phyloP scores from a whole-genome alignment of 2,888 invertebrate species.

The Phaonia tiefii region DNA sequence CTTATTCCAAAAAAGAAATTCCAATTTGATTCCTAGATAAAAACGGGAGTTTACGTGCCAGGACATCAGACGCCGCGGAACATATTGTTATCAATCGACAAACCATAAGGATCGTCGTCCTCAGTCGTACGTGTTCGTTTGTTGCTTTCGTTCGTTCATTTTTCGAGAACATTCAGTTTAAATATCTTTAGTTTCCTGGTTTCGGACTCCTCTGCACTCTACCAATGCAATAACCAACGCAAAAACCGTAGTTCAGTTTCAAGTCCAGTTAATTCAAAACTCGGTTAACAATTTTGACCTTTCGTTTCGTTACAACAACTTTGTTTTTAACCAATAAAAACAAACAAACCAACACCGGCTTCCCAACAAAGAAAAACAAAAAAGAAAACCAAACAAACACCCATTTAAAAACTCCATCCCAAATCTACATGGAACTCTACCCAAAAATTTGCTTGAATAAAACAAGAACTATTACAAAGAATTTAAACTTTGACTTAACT shows the following conservation, averaged over 20 bases:
- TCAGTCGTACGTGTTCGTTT: slow-evolving; percentile 79
- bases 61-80: slow-evolving; percentile 47
- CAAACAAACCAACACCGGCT: slow-evolving; percentile 44
- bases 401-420: not conserved
- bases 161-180: slow-evolving; percentile 80
- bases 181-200: slow-evolving; percentile 70
- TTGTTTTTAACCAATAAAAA: slow-evolving; percentile 26
- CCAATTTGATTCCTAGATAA: slow-evolving; percentile 53
- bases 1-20: slow-evolving; percentile 58
- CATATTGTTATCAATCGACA: slow-evolving; percentile 70
- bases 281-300: slow-evolving; percentile 47
- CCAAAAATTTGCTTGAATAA: not conserved
- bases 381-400: not conserved
- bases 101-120: slow-evolving; percentile 71
- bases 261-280: slow-evolving; percentile 69
- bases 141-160: slow-evolving; percentile 79
- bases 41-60: slow-evolving; percentile 55
- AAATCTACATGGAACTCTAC: not conserved
- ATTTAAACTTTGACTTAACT: not conserved
- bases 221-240: slow-evolving; percentile 63
- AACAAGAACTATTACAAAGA: not conserved
- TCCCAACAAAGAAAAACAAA: not conserved
- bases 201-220: slow-evolving; percentile 79
- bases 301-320: slow-evolving; percentile 31
- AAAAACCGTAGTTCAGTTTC: slow-evolving; percentile 71